phyloP scores from a whole-genome alignment of 1,140 invertebrate genomes.

The Asobara japonica region DNA sequence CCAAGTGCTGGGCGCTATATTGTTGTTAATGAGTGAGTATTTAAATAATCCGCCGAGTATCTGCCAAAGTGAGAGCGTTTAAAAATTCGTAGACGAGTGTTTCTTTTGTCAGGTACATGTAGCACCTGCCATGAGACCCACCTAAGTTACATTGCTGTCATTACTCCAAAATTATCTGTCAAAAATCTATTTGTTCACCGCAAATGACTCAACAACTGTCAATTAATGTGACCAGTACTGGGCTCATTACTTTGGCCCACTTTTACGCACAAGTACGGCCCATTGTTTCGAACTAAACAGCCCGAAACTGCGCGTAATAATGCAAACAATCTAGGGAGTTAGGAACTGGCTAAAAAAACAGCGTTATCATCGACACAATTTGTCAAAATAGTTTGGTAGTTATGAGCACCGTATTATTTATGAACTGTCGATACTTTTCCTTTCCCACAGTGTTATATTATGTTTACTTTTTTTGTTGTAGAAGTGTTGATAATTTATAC shows the following conservation, averaged over 20 bases:
- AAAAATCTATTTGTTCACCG: constrained; percentile 22
- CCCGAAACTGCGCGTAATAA: background rate
- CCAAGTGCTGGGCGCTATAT: constrained; percentile 44
- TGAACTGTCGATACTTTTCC: too few relatives aligned
- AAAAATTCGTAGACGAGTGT: too few relatives aligned
- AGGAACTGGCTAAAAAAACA: background rate
- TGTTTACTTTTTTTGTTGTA: constrained; percentile 26
- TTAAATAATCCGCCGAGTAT: constrained; percentile 30
- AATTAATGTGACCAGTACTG: background rate
- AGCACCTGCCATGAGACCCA: constrained; percentile 52
- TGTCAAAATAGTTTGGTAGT: background rate
- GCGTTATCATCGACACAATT: background rate
- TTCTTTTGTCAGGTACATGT: constrained; percentile 42
- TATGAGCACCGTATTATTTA: background rate
- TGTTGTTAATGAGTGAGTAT: constrained; percentile 46
- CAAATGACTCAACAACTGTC: background rate
- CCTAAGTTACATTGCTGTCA: constrained; percentile 45
- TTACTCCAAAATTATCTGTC: constrained; percentile 36
- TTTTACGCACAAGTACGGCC: background rate
- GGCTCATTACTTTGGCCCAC: background rate
- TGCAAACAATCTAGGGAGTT: constrained; percentile 13
- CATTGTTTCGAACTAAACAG: background rate
- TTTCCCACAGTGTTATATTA: constrained; percentile 18
- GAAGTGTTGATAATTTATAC: too few relatives aligned
- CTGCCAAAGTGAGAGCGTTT: too few relatives aligned